phyloP scores from a whole-genome alignment of 2,113 vertebrate species.

The Pogonocichla stellata region DNA sequence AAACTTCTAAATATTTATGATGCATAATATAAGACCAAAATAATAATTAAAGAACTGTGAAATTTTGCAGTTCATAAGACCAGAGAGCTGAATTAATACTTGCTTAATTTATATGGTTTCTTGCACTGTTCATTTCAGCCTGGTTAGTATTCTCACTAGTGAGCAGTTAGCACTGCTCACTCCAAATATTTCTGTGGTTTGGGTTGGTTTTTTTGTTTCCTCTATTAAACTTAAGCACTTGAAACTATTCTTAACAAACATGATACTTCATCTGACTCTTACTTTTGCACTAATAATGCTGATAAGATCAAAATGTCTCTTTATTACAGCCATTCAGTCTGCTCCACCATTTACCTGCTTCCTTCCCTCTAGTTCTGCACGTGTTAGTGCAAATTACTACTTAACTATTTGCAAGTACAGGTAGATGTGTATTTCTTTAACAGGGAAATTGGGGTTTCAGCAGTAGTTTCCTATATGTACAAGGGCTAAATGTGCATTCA shows the following conservation, averaged over 20 bases:
- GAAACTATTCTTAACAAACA: background rate
- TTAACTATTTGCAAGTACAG: background rate
- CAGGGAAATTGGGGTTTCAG: background rate
- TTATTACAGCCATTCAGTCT: background rate
- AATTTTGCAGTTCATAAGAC: background rate
- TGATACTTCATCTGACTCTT: background rate
- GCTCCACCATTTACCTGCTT: background rate
- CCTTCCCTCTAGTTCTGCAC: background rate
- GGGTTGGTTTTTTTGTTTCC: fast-evolving
- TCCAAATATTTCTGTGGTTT: background rate
- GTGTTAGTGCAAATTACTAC: background rate
- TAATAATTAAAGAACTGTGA: background rate
- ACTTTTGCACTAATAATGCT: background rate
- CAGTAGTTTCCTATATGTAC: no score
- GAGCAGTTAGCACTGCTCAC: background rate
- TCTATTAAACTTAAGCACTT: background rate
- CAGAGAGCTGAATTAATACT: background rate
- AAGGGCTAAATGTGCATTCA: background rate
- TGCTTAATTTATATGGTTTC: background rate
- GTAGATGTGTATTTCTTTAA: background rate
- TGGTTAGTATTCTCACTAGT: background rate
- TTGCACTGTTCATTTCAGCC: background rate
- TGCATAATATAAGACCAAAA: background rate
- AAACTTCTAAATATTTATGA: background rate
- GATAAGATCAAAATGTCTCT: background rate